Conservation (phyloP, 2,888 invertebrate genomes). For the Spodoptera picta region DNA sequence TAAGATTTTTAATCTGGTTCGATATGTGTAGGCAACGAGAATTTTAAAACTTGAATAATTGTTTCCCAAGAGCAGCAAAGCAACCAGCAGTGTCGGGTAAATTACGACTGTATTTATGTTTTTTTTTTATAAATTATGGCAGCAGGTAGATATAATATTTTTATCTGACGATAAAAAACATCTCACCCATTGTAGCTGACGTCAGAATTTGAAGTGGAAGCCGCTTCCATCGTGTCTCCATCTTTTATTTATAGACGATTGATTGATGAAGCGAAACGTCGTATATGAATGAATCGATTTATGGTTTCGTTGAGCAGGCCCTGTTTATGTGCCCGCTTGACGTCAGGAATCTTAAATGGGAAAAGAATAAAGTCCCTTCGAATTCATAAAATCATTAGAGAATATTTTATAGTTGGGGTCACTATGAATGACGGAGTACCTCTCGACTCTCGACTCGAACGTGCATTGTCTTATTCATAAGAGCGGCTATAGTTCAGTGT, state of each 20-base stretch:
- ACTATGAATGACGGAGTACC: conserved; percentile 31
- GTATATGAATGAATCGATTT: conserved; percentile 85
- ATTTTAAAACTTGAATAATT: neutral
- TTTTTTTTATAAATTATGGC: neutral
- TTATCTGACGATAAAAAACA: conserved; percentile 48
- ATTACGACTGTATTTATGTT: neutral
- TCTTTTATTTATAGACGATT: conserved; percentile 85
- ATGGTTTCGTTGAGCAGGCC: conserved; percentile 76
- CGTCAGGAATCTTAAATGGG: conserved; percentile 80
- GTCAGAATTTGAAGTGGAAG: conserved; percentile 76
- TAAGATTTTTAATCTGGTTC: no score
- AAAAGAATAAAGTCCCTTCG: conserved; percentile 65
- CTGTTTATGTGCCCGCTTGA: conserved; percentile 78
- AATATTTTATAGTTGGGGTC: conserved; percentile 39
- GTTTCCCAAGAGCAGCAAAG: neutral
- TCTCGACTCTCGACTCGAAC: conserved; percentile 3
- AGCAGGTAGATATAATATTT: conserved; percentile 24
- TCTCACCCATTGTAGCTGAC: conserved; percentile 70
- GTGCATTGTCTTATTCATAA: conserved; percentile 34
- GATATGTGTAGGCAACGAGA: neutral
- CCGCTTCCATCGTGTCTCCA: conserved; percentile 72
- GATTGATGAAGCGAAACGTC: conserved; percentile 84
- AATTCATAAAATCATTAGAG: conserved; percentile 57
- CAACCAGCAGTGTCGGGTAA: neutral
- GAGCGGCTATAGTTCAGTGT: conserved; percentile 23